Evolutionary conservation across 2,113 vertebrate species (phyloP).

Genomic region (Leptodactylus fuscus): DNA sequence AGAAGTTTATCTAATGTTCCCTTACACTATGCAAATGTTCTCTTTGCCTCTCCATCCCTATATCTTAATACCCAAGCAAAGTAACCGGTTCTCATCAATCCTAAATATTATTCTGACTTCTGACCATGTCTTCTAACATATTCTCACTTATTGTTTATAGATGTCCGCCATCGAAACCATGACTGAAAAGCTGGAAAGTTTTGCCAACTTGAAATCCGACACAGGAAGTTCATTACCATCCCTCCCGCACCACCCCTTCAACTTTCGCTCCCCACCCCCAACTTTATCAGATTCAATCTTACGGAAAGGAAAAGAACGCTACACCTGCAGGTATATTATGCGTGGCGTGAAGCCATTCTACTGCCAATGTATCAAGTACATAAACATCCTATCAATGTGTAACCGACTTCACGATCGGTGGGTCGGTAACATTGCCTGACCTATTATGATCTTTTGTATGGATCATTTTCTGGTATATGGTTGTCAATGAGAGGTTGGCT

Average conservation of each 20-base stretch:
- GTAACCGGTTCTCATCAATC: not conserved
- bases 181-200: constrained; percentile 97
- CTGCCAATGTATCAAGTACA: not conserved
- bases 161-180: constrained; percentile 98
- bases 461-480: too few relatives aligned
- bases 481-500: too few relatives aligned
- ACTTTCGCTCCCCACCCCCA: constrained; percentile 92
- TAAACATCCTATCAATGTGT: not conserved
- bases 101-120: not conserved
- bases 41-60: too few relatives aligned
- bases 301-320: constrained; percentile 98
- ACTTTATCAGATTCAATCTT: constrained; percentile 96
- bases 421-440: too few relatives aligned
- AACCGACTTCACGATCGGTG: too few relatives aligned
- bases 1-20: too few relatives aligned
- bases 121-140: not conserved
- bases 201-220: constrained; percentile 91
- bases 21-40: too few relatives aligned
- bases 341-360: not conserved
- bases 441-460: too few relatives aligned
- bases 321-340: constrained; percentile 91
- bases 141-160: constrained; percentile 67
- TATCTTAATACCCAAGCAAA: too few relatives aligned
- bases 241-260: constrained; percentile 93
- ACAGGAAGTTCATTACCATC: constrained; percentile 86